Base-by-base conservation (phyloP, 2,113 vertebrate genomes). In the Poeciliopsis turrubarensis region DNA sequence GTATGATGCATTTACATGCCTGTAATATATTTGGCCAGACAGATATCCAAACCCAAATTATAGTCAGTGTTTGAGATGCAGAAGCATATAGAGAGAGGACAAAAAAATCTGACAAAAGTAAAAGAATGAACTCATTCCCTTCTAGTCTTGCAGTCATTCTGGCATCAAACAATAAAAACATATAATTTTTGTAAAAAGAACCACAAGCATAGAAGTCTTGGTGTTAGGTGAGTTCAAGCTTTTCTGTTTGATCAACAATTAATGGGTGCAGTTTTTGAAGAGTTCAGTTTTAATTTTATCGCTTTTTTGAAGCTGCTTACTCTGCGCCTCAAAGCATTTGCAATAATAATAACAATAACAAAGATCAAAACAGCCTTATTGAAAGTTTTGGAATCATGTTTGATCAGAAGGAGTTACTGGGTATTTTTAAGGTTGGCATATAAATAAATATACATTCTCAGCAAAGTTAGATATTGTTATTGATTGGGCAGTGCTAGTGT, bases 221-320 rank as follows among this genome's bases (percentile, higher is more conserved):
- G 14, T 19, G 4, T 63, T 15, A 41, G 60, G 31, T 57, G 32
- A 60, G 4, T 25, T 26, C 70, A n/a, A 64, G 27, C 32, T 70
- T 77, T 47, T 57, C 68, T n/a, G 22, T 60, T 29, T 39, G 47
- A 17, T 54, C 51, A 73, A 32, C 51, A 34, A 68, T 68, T 72
- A 5, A 62, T 73, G 32, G 47, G 64, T 61, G 32, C 27, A 25
- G 68, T 44, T 15, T 65, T 65, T 77, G 31, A 78, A 65, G 62
- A 57, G 57, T 8, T 39, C 60, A 57, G 22, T 10, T 39, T 32
- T 3, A 22, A 12, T 66, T 57, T 37, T 3, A 60, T 60, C 29
- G 3, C 12, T 39, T 10, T 41, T 47, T 3, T 32, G 34, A 68
- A n/a, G 60, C 10, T 51, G 12, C 22, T 44, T 27, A 6, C 25